These are phyloP conservation scores for Dolichoris vasculosae DNA, from an alignment of 1,140 invertebrate species.

Conservation along the genomic window DNA sequence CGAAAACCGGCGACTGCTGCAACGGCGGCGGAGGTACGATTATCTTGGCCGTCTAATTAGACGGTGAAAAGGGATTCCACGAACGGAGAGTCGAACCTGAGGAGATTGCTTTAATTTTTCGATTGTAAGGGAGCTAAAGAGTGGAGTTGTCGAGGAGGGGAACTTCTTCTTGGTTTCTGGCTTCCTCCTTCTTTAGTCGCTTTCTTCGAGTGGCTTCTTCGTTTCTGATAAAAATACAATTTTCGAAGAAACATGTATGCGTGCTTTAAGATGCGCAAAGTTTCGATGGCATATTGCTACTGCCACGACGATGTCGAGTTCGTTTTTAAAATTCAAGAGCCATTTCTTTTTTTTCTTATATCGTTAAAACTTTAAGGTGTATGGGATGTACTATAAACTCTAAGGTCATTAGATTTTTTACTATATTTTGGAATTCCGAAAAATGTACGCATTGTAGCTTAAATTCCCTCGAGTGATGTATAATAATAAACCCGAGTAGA, in stretches of 20 bases:
- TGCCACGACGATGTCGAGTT: background rate
- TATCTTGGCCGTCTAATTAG: constrained; percentile 53
- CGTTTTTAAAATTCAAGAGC: background rate
- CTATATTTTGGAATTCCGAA: background rate
- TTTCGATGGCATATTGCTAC: background rate
- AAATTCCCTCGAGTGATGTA: background rate
- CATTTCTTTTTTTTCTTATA: background rate
- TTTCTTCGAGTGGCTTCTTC: constrained; percentile 26
- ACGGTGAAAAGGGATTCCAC: constrained; percentile 47
- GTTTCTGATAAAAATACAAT: constrained; percentile 45
- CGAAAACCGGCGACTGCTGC: constrained; percentile 6
- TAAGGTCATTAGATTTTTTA: background rate
- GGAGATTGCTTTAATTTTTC: constrained; percentile 59
- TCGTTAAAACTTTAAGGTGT: background rate
- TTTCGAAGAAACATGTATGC: constrained; percentile 40
- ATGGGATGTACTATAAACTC: background rate
- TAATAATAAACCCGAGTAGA: background rate
- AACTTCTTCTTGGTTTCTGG: constrained; percentile 49
- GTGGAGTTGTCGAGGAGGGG: background rate
- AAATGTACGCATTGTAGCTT: background rate
- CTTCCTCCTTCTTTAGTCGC: constrained; percentile 39
- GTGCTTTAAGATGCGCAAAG: constrained; percentile 12
- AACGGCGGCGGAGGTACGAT: constrained; percentile 28
- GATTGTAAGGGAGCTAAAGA: constrained; percentile 29
- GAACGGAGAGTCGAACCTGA: constrained; percentile 35